These are phyloP conservation scores for Megathymus violae DNA, from an alignment of 1,140 invertebrate species.

Conservation along the genomic window DNA sequence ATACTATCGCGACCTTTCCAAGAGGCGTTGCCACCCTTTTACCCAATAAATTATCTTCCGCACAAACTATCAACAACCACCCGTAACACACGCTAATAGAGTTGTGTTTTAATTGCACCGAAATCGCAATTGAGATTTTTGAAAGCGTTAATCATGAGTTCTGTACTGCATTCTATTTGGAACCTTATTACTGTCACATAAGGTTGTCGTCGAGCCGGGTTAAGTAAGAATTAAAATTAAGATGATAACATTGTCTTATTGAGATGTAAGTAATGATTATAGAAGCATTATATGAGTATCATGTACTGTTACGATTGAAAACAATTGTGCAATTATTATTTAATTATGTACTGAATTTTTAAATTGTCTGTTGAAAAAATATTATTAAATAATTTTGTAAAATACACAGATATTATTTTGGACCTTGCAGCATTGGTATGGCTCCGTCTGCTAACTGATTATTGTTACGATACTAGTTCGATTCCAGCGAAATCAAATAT, in stretches of 20 bases:
- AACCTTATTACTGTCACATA: slow-evolving; percentile 31
- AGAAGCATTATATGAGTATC: slow-evolving; percentile 47
- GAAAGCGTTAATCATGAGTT: slow-evolving; percentile 33
- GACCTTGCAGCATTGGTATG: too few species aligned
- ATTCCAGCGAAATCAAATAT: too few species aligned
- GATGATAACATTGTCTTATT: slow-evolving; percentile 65
- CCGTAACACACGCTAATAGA: slow-evolving; percentile 40
- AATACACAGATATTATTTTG: too few species aligned
- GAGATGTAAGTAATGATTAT: slow-evolving; percentile 59
- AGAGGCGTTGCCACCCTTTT: slow-evolving; percentile 58
- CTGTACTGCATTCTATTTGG: slow-evolving; percentile 32
- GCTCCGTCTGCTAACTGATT: too few species aligned
- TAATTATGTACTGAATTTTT: too few species aligned
- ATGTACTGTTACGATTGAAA: neutral
- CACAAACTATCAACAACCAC: slow-evolving; percentile 31
- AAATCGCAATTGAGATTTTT: slow-evolving; percentile 42
- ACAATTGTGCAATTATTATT: too few species aligned
- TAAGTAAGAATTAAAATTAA: slow-evolving; percentile 35
- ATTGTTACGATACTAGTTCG: too few species aligned
- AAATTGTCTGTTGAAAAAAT: too few species aligned
- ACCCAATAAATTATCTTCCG: slow-evolving; percentile 52
- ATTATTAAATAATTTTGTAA: too few species aligned
- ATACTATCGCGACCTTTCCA: slow-evolving; percentile 50
- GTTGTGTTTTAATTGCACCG: slow-evolving; percentile 40
- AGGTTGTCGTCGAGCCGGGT: slow-evolving; percentile 36